These are phyloP conservation scores for Mechanitis mazaeus DNA, from an alignment of 2,888 invertebrate genomes.

Conservation along the genomic window DNA sequence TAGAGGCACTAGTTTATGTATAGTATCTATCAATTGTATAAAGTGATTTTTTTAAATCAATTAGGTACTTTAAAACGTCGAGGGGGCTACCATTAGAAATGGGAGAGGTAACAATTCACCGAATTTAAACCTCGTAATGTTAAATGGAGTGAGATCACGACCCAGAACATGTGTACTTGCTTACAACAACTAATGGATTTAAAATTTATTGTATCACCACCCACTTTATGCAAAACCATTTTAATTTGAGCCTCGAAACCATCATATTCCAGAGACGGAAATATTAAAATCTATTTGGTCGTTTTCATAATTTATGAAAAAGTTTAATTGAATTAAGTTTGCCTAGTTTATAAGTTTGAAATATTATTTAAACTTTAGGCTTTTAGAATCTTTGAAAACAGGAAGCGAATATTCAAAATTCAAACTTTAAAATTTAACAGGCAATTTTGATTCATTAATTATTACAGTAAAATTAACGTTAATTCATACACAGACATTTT, in stretches of 20 bases:
- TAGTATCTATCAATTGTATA: neutral
- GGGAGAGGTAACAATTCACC: slow-evolving; percentile 64
- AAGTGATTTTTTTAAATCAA: slow-evolving; percentile 18
- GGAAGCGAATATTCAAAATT: too few species aligned
- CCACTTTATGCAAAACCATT: slow-evolving; percentile 48
- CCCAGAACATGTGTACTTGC: slow-evolving; percentile 70
- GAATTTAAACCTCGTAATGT: slow-evolving; percentile 73
- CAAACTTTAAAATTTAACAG: too few species aligned
- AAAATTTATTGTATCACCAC: slow-evolving; percentile 71
- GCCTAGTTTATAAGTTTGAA: slow-evolving; percentile 7
- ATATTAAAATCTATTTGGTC: neutral
- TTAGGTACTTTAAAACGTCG: slow-evolving; percentile 28
- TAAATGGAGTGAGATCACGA: slow-evolving; percentile 67
- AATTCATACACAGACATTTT: too few species aligned
- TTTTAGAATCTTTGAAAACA: too few species aligned
- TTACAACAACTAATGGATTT: slow-evolving; percentile 70
- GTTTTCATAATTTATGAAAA: neutral
- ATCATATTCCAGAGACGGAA: neutral
- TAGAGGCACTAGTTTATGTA: too few species aligned
- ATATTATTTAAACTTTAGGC: neutral
- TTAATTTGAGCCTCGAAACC: slow-evolving; percentile 3
- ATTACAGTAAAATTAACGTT: too few species aligned
- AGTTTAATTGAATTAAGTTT: slow-evolving; percentile 1
- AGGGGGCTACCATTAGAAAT: slow-evolving; percentile 45
- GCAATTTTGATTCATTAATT: too few species aligned